A percentile compares a stretch with the other conserved stretches of the same genome.
These are phyloP conservation scores for Danio albolineatus DNA, from an alignment of 2,797 vertebrate genomes.

Conservation along the genomic window DNA sequence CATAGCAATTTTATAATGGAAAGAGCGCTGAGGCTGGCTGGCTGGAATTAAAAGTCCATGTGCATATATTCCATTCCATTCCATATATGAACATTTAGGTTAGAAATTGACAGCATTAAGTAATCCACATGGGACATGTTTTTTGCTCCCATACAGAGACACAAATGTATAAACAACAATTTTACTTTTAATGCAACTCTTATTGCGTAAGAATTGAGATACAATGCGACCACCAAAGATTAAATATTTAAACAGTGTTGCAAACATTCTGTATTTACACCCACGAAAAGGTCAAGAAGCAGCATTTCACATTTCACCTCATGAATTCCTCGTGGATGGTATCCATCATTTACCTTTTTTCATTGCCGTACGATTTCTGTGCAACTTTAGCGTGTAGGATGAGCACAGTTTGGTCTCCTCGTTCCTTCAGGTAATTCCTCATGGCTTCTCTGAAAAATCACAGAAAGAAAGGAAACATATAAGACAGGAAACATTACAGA, in stretches of 20 bases:
- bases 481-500: background rate
- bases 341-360: constrained; percentile 86
- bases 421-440: constrained; percentile 98
- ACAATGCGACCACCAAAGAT: background rate
- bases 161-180: too few species aligned
- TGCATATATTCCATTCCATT: too few species aligned
- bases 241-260: background rate
- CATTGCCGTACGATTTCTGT: constrained; percentile 98
- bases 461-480: constrained; percentile 1
- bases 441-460: constrained; percentile 90
- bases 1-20: too few species aligned
- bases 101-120: background rate
- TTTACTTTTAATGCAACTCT: background rate
- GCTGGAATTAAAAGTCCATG: too few species aligned
- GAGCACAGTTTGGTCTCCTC: constrained; percentile 98
- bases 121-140: background rate
- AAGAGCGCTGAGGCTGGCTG: too few species aligned
- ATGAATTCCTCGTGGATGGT: background rate
- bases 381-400: constrained; percentile 99
- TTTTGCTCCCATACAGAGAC: background rate
- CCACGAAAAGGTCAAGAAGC: background rate
- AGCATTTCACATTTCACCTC: background rate
- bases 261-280: background rate
- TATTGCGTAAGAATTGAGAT: background rate
- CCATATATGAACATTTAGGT: background rate